Base-by-base conservation (phyloP, 2,797 vertebrate species). In the Danio tinwini region DNA sequence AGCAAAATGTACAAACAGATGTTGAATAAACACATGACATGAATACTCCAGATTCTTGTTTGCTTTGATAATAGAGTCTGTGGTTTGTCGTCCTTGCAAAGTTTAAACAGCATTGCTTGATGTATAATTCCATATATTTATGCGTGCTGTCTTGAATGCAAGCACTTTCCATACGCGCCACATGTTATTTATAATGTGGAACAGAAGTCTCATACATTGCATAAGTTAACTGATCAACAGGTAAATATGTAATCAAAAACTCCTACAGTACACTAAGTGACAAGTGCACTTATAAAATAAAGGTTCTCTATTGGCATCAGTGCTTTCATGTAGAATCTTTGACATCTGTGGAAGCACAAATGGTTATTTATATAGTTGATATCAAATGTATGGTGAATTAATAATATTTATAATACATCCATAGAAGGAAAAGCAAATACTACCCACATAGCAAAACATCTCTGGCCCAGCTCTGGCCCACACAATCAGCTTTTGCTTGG, bases 21-120 rank as follows among this genome's bases (percentile, higher is more conserved):
- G 39, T 44, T 55, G 3, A 53, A 21, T 63, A 49, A 75, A 75
- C 47, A 39, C 2, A 19, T 63, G 17, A 37, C 19, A 42, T 52
- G 47, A 29, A 47, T 77, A 45, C 14, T 59, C 40, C 42, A 77
- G 40, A 77, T 56, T 56, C 44, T 42, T 37, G 42, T 49, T 39
- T 45, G 44, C 55, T 56, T 56, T 67, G 2, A 29, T 58, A 67
- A 59, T 39, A n/a, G 16, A 21, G 45, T 75, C 73, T 64, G n/a
- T 64, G 37, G n/a, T 63, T 40, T 63, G 37, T 64, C 59, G 53
- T 63, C 37, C 19, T 58, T 52, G 44, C 71, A 59, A 61, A 49
- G 29, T 40, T 40, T 47, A 72, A 44, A 44, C 40, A 0, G 8
- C 6, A 52, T 14, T 52, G 12, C 59, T 44, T 50, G 39, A 6